Base-by-base conservation (phyloP, 2,113 vertebrate species). In the Aegithalos caudatus region DNA sequence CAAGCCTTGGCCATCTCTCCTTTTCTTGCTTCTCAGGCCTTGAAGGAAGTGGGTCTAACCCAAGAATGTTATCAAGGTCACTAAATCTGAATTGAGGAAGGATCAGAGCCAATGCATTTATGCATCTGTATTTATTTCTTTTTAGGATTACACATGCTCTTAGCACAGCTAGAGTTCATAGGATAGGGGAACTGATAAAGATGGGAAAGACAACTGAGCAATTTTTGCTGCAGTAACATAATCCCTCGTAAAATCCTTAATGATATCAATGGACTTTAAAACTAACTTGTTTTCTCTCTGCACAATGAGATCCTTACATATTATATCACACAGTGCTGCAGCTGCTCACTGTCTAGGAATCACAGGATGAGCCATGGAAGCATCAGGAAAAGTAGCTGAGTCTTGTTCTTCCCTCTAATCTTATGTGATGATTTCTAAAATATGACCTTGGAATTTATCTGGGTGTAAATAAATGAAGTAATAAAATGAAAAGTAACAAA, bases 211-310 rank as follows among this genome's bases (percentile, higher is more conserved):
- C 1, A 84, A 81, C 22, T 48, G 92, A 86, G 66, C 31, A 92
- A 42, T 86, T 86, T 94, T 72, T 87, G 53, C 57, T 82, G 53
- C 62, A 87, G 53, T 76, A 72, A 28, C 23, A 79, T 89, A 94
- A 94, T 91, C 66, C 70, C 62, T 38, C 23, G 61, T 37, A 67
- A 91, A 92, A 81, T 79, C 73, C 74, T 82, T 91, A 87, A 84
- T 92, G 21, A 71, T 86, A 72, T 64, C 44, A 96, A 40, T 2
- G 6, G 65, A 28, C 53, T 85, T 91, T 87, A 79, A 85, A 92
- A 87, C 17, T 48, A 67, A 31, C 73, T 78, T 81, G 20, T 94
- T 96, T 86, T 76, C 53, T 84, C 13, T 2, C 37, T 95, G n/a
- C 37, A 42, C 0, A 0, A 8, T 71, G 44, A 76, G 20, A 35